phyloP scores from a whole-genome alignment of 2,113 vertebrate genomes.

The Anser brachyrhynchus region DNA sequence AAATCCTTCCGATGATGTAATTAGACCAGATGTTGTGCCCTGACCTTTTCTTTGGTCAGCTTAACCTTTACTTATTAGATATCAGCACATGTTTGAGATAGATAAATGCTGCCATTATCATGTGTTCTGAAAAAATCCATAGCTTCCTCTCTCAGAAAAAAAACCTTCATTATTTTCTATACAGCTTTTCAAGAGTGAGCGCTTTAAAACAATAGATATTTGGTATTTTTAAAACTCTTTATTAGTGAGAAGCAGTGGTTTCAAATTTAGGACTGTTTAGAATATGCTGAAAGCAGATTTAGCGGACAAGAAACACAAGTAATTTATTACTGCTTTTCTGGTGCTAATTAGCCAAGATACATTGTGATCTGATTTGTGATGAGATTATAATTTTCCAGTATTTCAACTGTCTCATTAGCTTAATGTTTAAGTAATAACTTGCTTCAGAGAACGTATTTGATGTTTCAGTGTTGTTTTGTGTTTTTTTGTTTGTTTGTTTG shows the following conservation, averaged over 20 bases:
- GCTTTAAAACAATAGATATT: not conserved
- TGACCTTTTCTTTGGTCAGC: not conserved
- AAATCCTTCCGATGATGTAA: not conserved
- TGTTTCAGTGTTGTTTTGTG: not conserved
- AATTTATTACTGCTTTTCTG: constrained; percentile 46
- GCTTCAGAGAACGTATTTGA: constrained; percentile 35
- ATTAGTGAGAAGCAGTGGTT: not conserved
- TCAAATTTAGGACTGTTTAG: not conserved
- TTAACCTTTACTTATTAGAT: not conserved
- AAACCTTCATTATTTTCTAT: not conserved
- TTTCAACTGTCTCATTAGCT: constrained; percentile 60
- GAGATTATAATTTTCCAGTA: constrained; percentile 65
- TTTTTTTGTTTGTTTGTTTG: not conserved
- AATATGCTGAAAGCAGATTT: not conserved
- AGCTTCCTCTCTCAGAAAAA: not conserved
- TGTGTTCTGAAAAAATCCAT: not conserved
- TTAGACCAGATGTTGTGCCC: not conserved
- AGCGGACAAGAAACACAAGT: constrained; percentile 13
- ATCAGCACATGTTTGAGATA: not conserved
- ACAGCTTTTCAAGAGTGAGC: not conserved
- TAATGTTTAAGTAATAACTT: constrained; percentile 56
- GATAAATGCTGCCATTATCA: not conserved
- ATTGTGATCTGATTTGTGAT: constrained; percentile 55
- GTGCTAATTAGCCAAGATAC: constrained; percentile 47
- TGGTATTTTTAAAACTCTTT: not conserved